These are phyloP conservation scores for Rotaria macrura DNA, from an alignment of 2,888 invertebrate genomes.

Conservation along the genomic window DNA sequence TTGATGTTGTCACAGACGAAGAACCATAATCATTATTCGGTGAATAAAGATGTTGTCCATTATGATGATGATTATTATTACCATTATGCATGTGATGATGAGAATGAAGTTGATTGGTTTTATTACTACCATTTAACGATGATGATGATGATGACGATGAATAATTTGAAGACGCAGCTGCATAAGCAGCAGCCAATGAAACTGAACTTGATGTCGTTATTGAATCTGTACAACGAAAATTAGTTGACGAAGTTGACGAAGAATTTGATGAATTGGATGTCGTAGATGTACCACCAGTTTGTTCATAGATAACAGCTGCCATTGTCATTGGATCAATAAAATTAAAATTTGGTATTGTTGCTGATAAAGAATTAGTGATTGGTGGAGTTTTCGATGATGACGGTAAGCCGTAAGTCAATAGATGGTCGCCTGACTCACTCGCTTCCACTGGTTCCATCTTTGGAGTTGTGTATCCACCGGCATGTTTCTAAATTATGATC, in stretches of 20 bases:
- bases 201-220: background rate
- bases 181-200: background rate
- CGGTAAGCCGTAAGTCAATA: background rate
- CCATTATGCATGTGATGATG: background rate
- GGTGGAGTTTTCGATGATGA: background rate
- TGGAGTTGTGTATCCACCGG: background rate
- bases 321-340: slow-evolving; percentile 6
- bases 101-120: background rate
- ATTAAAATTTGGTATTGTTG: slow-evolving; percentile 2
- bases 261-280: slow-evolving; percentile 2
- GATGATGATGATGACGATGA: slow-evolving; percentile 13
- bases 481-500: background rate
- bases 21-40: background rate
- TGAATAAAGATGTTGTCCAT: background rate
- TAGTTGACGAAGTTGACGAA: background rate
- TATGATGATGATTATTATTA: background rate
- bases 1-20: background rate
- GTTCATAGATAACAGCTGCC: background rate
- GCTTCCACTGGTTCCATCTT: slow-evolving; percentile 16
- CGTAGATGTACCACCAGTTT: background rate
- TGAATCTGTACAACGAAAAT: background rate
- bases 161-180: background rate
- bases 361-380: background rate
- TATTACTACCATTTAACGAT: background rate
- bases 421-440: slow-evolving; percentile 8